Conservation (phyloP, 1,140 invertebrate species). For the Apolygus lucorum region DNA sequence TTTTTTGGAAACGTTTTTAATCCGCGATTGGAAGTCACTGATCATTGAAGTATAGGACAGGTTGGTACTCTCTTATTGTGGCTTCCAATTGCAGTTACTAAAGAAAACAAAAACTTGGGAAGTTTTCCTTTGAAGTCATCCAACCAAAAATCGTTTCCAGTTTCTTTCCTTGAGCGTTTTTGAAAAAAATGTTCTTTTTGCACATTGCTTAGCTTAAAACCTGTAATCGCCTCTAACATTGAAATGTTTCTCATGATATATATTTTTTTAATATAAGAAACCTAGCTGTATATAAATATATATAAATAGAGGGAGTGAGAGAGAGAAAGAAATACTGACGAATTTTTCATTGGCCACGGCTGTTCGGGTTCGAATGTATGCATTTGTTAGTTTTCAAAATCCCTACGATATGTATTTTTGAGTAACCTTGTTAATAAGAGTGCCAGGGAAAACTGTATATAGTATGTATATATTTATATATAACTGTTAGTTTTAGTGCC, state of each 20-base stretch:
- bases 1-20: too few species aligned
- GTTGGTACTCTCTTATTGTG: too few species aligned
- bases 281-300: neutral
- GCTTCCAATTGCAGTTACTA: too few species aligned
- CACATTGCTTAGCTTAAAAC: neutral
- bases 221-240: neutral
- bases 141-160: too few species aligned
- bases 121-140: too few species aligned
- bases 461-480: conserved; percentile 9
- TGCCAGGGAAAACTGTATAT: conserved; percentile 9
- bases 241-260: neutral
- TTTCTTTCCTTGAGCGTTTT: too few species aligned
- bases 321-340: neutral
- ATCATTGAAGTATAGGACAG: too few species aligned
- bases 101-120: too few species aligned
- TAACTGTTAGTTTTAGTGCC: conserved; percentile 14
- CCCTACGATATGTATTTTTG: conserved; percentile 4
- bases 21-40: too few species aligned
- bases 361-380: neutral
- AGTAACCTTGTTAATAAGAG: conserved; percentile 2
- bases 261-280: conserved; percentile 2
- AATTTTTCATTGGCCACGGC: neutral
- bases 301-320: neutral
- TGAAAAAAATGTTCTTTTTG: too few species aligned
- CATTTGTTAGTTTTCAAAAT: conserved; percentile 6